These are phyloP conservation scores for Phalacrocorax carbo DNA, from an alignment of 2,113 vertebrate genomes.

Conservation along the genomic window DNA sequence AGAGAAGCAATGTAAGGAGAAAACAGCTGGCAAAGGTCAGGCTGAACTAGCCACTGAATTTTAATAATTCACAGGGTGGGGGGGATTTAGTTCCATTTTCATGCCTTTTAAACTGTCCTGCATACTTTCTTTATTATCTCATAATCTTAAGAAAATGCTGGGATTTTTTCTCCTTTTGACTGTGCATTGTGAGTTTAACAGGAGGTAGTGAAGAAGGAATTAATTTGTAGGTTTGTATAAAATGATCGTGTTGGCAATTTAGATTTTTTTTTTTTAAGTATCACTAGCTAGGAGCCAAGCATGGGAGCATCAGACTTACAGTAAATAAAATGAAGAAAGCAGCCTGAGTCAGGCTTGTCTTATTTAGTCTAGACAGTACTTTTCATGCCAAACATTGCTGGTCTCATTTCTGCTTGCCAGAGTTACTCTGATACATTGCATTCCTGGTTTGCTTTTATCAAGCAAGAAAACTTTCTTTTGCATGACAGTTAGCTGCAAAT, in stretches of 20 bases:
- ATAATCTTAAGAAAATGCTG: not conserved
- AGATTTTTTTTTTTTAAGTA: not conserved
- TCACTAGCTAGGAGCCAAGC: not conserved
- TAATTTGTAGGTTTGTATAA: not conserved
- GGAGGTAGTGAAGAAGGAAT: not conserved
- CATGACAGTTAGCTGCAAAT: not conserved
- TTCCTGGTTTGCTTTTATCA: constrained; percentile 15
- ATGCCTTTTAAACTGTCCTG: not conserved
- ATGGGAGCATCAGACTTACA: constrained; percentile 8
- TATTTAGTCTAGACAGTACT: constrained; percentile 52
- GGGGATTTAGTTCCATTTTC: not conserved
- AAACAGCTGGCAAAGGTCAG: constrained; percentile 22
- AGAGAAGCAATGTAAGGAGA: not conserved
- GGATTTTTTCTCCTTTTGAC: not conserved
- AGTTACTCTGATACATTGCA: not conserved
- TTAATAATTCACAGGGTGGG: not conserved
- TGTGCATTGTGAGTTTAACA: not conserved
- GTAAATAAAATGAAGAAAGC: constrained; percentile 46
- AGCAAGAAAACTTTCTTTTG: constrained; percentile 21
- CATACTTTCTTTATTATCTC: not conserved
- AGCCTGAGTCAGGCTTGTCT: constrained; percentile 31
- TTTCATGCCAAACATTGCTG: not conserved
- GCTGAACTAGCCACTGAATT: not conserved
- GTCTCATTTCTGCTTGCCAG: constrained; percentile 31
- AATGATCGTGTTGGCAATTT: not conserved